Percentiles rank a stretch among this genome's conserved stretches.
phyloP scores from a whole-genome alignment of 2,797 vertebrate species.

The Aulostomus chinensis region DNA sequence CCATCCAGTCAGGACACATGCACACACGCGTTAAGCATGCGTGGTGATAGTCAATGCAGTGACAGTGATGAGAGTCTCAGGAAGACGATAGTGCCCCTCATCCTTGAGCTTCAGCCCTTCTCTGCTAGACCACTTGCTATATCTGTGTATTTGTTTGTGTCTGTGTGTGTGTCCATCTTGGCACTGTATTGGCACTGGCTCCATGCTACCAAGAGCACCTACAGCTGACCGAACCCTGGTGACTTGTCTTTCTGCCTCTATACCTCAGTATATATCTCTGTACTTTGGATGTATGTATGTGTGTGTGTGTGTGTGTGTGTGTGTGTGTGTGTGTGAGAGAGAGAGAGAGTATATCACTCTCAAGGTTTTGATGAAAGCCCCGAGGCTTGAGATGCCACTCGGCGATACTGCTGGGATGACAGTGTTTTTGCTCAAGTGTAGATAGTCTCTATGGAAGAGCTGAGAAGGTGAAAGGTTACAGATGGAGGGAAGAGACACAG shows the following conservation, averaged over 20 bases:
- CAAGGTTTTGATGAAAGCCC: conserved; percentile 32
- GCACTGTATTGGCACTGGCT: conserved; percentile 24
- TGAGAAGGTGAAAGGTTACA: conserved; percentile 1
- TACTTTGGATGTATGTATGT: not conserved
- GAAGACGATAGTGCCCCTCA: conserved; percentile 61
- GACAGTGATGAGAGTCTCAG: conserved; percentile 41
- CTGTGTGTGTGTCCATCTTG: conserved; percentile 13
- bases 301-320: not conserved
- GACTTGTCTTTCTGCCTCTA: conserved; percentile 1
- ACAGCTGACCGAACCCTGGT: conserved; percentile 17
- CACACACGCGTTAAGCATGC: not conserved
- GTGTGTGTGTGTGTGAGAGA: not conserved
- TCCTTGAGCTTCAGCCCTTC: conserved; percentile 60
- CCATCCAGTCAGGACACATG: not conserved
- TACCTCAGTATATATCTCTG: not conserved
- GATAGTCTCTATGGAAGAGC: conserved; percentile 12
- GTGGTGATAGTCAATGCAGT: conserved; percentile 18
- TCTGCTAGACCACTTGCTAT: conserved; percentile 42
- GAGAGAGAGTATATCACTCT: too few relatives aligned
- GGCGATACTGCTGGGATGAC: not conserved
- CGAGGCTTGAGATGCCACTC: conserved; percentile 2
- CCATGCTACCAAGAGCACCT: conserved; percentile 23
- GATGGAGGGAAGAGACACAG: not conserved
- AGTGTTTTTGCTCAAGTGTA: conserved; percentile 6
- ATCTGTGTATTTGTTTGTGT: conserved; percentile 6